Base-by-base conservation (phyloP, 37 sponge, comb jelly and placozoan genomes). In the Oopsacas minuta region DNA sequence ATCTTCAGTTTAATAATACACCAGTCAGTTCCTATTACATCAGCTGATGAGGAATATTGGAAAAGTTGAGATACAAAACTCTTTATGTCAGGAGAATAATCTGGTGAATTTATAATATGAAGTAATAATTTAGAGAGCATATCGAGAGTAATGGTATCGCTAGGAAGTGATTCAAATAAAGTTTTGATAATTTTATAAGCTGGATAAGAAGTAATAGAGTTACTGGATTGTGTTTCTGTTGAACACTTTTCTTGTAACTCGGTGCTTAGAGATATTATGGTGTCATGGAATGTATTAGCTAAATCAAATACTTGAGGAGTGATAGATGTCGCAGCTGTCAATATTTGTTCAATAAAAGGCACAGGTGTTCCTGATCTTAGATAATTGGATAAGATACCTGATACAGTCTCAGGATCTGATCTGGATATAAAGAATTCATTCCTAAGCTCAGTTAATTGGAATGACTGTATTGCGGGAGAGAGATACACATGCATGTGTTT, bases 211-310 rank as follows among this genome's bases (percentile, higher is more conserved):
- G 30, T 61, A 32, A 25, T 61, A 5, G 75, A n/a, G 28, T 7
- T 25, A 17, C 17, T 46, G 12, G 12, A 12, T 61, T 61, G 75
- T 61, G 20, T 3, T 20, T 61, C 17, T 3, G 22, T 32, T 25
- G 30, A 25, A 61, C 7, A 61, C 1, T 61, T n/a, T 61, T 61
- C 30, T n/a, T 61, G 75, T 10, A 61, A 12, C 7, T 61, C 75
- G 22, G 5, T 32, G 28, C 75, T 25, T 20, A 61, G 75, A 61
- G 75, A 61, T 32, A 61, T 61, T 32, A 12, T 34, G 75, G 30
- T n/a, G 75, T 61, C 75, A 61, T 61, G 75, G 30, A 61, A 61
- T 25, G 75, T n/a, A 34, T 34, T n/a, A 61, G 75, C 30, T 61
- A 61, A 25, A 61, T 61, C 22, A 61, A 61, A 61, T 5, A 20